Evolutionary conservation across 2,888 invertebrate genomes (phyloP).

Genomic region (Dorcus parallelipipedus): DNA sequence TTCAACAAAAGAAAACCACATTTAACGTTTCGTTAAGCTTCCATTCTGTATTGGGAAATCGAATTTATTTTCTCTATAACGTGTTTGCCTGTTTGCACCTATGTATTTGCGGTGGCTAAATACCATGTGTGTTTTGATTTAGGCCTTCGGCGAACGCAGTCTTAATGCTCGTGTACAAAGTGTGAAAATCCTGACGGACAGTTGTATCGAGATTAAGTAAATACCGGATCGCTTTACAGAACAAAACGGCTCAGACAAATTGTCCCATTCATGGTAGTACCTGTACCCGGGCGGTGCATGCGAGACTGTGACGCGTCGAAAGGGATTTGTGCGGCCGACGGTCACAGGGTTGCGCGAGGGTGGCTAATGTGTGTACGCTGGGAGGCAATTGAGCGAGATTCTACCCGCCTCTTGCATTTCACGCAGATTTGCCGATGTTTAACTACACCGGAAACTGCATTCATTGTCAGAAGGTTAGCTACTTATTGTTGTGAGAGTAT

Average conservation of each 20-base stretch:
- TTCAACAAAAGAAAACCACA: no score
- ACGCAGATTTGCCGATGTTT: constrained; percentile 48
- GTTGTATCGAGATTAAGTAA: constrained; percentile 30
- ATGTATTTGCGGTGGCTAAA: not conserved
- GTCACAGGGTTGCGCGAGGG: constrained; percentile 10
- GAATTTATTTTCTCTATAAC: constrained; percentile 4
- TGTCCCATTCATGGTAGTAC: constrained; percentile 40
- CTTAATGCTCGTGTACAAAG: constrained; percentile 13
- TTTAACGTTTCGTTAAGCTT: no score
- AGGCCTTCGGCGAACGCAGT: constrained; percentile 3
- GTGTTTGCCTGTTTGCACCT: not conserved
- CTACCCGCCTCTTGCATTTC: constrained; percentile 46
- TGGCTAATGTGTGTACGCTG: constrained; percentile 32
- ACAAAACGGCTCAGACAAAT: constrained; percentile 41
- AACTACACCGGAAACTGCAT: constrained; percentile 30
- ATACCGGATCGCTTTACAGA: constrained; percentile 30
- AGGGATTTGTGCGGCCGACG: not conserved
- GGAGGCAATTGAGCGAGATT: constrained; percentile 46
- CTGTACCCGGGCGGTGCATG: constrained; percentile 27
- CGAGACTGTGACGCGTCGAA: constrained; percentile 8
- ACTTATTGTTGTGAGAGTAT: no score
- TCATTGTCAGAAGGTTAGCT: constrained; percentile 5
- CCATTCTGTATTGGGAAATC: no score
- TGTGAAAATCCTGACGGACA: constrained; percentile 31
- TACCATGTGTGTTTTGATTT: constrained; percentile 14